phyloP scores from a whole-genome alignment of 2,888 invertebrate species.

The Steinernema hermaphroditum region DNA sequence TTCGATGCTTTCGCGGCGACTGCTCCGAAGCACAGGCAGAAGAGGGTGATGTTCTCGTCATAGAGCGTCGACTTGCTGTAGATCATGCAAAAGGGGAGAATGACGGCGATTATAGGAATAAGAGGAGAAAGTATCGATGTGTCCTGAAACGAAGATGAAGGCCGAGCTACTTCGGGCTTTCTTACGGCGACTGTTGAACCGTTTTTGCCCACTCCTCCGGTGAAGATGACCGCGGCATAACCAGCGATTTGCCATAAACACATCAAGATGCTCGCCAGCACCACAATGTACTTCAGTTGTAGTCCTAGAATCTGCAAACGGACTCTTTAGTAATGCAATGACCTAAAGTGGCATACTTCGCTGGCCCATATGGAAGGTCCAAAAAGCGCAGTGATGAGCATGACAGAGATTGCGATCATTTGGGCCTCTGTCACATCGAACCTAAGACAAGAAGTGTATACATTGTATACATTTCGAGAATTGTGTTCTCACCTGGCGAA shows the following conservation, averaged over 20 bases:
- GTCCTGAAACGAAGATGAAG: constrained; percentile 41
- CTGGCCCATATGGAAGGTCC: constrained; percentile 85
- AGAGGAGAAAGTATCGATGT: constrained; percentile 86
- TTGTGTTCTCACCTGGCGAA: constrained; percentile 68
- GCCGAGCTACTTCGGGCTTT: not conserved
- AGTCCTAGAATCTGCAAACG: constrained; percentile 55
- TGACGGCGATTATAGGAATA: constrained; percentile 86
- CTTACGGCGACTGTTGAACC: constrained; percentile 98
- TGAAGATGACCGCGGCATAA: constrained; percentile 68
- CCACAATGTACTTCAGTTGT: constrained; percentile 61
- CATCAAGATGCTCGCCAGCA: constrained; percentile 54
- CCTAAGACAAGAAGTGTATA: constrained; percentile 71
- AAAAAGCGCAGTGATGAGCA: constrained; percentile 82
- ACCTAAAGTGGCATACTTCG: constrained; percentile 80
- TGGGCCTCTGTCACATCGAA: constrained; percentile 98
- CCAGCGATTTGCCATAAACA: constrained; percentile 58
- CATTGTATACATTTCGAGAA: constrained; percentile 70
- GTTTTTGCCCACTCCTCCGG: constrained; percentile 94
- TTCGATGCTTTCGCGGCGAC: constrained; percentile 88
- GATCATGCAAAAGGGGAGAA: constrained; percentile 88
- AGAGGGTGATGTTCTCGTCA: constrained; percentile 86
- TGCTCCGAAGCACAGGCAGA: constrained; percentile 91
- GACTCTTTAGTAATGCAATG: constrained; percentile 78
- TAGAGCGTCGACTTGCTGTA: constrained; percentile 78
- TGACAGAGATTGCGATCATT: constrained; percentile 85